phyloP scores from a whole-genome alignment of 2,888 invertebrate genomes.

The Acleris cristana region DNA sequence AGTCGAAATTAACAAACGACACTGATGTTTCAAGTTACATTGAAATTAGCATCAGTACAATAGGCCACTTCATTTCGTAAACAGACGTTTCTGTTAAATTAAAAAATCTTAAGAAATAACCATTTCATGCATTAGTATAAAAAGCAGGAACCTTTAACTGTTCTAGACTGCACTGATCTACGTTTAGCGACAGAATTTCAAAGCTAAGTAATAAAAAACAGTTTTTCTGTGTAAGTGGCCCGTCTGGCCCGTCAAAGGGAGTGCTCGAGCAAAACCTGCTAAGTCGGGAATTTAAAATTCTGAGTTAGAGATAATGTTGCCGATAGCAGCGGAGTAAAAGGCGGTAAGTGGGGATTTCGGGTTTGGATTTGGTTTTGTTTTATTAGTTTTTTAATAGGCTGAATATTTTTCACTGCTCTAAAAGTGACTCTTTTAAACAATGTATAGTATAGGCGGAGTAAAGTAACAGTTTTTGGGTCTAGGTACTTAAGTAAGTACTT shows the following conservation, averaged over 20 bases:
- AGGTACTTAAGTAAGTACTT: too few species aligned
- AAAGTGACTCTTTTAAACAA: too few species aligned
- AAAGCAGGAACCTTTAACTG: neutral
- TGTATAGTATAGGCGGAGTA: too few species aligned
- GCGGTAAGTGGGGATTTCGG: conserved; percentile 24
- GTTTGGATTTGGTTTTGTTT: neutral
- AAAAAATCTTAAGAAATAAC: too few species aligned
- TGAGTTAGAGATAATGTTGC: conserved; percentile 55
- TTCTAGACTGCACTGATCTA: conserved; percentile 9
- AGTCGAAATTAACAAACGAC: too few species aligned
- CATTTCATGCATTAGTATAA: neutral
- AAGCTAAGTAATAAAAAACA: conserved; percentile 52
- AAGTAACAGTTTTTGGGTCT: too few species aligned
- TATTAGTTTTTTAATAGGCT: neutral
- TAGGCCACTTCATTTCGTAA: too few species aligned
- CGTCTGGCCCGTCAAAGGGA: conserved; percentile 72
- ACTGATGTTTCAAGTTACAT: too few species aligned
- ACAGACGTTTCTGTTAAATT: too few species aligned
- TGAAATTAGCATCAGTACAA: too few species aligned
- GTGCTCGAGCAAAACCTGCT: conserved; percentile 25
- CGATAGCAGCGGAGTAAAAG: conserved; percentile 28
- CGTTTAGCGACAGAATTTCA: conserved; percentile 30
- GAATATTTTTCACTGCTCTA: neutral
- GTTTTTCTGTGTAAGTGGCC: conserved; percentile 69
- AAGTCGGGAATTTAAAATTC: conserved; percentile 54